Evolutionary conservation across 2,888 invertebrate species (phyloP).

Genomic region (Sialis fuliginosa): DNA sequence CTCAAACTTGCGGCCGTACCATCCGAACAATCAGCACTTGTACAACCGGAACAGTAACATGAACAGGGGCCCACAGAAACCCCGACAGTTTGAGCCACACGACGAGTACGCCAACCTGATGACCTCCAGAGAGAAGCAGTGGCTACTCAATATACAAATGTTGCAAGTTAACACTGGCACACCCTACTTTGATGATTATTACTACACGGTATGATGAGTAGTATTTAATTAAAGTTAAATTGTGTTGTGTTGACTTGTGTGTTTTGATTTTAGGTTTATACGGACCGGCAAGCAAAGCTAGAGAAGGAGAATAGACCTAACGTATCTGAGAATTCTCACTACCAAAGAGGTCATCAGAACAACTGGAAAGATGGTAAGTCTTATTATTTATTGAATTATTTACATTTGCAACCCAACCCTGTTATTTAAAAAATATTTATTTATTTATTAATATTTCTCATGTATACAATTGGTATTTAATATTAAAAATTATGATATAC

Average conservation of each 20-base stretch:
- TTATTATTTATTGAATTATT: constrained; percentile 9
- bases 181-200: constrained; percentile 93
- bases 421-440: not conserved
- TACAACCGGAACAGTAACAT: constrained; percentile 18
- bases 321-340: constrained; percentile 37
- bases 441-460: not conserved
- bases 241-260: not conserved
- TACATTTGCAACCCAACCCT: too few species aligned
- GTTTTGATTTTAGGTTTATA: constrained; percentile 31
- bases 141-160: constrained; percentile 90
- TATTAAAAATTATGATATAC: too few species aligned
- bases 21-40: constrained; percentile 10
- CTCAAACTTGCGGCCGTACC: constrained; percentile 3
- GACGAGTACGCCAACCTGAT: constrained; percentile 86
- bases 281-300: constrained; percentile 41
- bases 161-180: constrained; percentile 86
- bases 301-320: constrained; percentile 36
- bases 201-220: constrained; percentile 75
- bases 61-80: constrained; percentile 30
- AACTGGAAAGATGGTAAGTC: constrained; percentile 5
- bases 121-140: constrained; percentile 87
- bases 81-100: constrained; percentile 14
- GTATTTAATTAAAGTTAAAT: not conserved
- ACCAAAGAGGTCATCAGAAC: constrained; percentile 3
- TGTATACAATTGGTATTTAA: not conserved